phyloP scores from a whole-genome alignment of 2,113 vertebrate genomes.

The Sminthopsis crassicaudata region DNA sequence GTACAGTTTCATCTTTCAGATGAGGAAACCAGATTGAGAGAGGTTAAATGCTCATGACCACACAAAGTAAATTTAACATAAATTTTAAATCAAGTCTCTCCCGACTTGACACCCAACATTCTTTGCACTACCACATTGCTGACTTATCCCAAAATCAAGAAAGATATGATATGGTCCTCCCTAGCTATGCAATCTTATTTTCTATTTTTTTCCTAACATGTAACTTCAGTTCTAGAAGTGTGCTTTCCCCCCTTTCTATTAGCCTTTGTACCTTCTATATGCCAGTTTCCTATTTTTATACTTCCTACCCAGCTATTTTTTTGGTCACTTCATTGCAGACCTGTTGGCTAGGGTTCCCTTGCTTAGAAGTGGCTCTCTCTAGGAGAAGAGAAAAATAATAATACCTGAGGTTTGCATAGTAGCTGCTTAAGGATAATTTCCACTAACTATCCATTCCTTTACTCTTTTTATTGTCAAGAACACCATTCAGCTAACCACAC shows the following conservation, averaged over 20 bases:
- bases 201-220: neutral
- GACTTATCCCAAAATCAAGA: neutral
- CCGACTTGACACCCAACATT: neutral
- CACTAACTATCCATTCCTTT: neutral
- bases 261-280: neutral
- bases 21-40: neutral
- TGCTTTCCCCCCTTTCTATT: neutral
- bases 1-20: neutral
- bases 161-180: neutral
- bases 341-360: neutral
- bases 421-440: neutral
- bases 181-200: neutral
- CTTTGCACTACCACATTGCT: neutral
- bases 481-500: neutral
- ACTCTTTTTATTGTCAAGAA: neutral
- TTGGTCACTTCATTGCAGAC: neutral
- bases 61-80: neutral
- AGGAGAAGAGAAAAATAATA: neutral
- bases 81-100: neutral
- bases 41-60: neutral
- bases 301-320: neutral
- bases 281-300: neutral
- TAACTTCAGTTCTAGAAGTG: neutral
- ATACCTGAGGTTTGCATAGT: neutral
- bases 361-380: neutral